Evolutionary conservation across 2,113 vertebrate genomes (phyloP).

Genomic region (Mesembrinibis cayennensis): DNA sequence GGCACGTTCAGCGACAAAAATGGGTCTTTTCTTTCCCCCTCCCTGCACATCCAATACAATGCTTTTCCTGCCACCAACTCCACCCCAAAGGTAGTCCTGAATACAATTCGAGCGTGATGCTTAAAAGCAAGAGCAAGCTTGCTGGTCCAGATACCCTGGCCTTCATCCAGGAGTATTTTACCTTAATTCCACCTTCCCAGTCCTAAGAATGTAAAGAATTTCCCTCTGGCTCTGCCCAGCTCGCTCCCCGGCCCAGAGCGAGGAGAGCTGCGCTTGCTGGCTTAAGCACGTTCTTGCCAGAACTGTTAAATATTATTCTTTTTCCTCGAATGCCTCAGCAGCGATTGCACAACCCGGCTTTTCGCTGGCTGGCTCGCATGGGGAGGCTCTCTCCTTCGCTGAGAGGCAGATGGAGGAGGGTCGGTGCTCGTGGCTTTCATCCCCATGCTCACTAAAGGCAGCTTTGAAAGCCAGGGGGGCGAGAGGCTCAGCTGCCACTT

Average conservation of each 20-base stretch:
- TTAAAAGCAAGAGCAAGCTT: background rate
- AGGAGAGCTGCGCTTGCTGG: background rate
- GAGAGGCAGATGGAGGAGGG: background rate
- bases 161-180: background rate
- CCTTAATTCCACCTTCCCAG: background rate
- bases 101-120: background rate
- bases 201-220: slow-evolving; percentile 10
- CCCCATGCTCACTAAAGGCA: background rate
- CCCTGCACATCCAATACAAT: background rate
- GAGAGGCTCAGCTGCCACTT: background rate
- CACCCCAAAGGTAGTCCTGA: background rate
- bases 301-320: background rate
- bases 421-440: background rate
- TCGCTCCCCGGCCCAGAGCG: background rate
- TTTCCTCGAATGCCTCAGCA: slow-evolving; percentile 6
- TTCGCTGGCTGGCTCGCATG: accelerated
- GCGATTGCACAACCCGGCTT: background rate
- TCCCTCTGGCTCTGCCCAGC: slow-evolving; percentile 7
- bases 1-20: background rate
- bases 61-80: background rate
- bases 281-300: background rate
- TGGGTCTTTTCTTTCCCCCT: background rate
- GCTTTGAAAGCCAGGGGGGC: background rate
- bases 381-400: background rate
- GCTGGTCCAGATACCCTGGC: background rate